Evolutionary conservation across 2,797 vertebrate species (phyloP).

Genomic region (Urocyon cinereoargenteus): DNA sequence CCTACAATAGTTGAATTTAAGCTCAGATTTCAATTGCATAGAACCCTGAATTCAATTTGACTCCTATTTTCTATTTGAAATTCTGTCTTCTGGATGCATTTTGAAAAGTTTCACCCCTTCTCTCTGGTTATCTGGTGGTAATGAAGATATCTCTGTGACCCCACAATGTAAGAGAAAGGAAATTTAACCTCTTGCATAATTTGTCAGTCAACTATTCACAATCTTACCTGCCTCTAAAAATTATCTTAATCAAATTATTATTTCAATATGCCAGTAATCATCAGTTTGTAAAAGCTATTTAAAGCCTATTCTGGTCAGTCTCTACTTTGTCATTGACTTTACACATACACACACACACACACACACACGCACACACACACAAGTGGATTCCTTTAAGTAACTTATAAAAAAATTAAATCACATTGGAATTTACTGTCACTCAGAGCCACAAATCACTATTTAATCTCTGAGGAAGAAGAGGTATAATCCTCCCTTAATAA

Average conservation of each 20-base stretch:
- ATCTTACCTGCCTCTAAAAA: neutral
- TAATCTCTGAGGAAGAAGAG: constrained; percentile 26
- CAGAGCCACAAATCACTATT: constrained; percentile 57
- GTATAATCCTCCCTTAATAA: constrained; percentile 43
- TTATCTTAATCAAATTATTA: neutral
- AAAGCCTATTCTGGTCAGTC: neutral
- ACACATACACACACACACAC: neutral
- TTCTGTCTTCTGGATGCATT: neutral
- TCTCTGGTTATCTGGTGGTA: neutral
- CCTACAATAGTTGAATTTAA: neutral
- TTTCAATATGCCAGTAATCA: constrained; percentile 29
- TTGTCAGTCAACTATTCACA: neutral
- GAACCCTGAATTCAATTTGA: neutral
- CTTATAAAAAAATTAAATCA: constrained; percentile 48
- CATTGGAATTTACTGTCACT: constrained; percentile 56
- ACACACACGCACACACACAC: neutral
- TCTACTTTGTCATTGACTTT: neutral
- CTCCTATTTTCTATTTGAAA: neutral
- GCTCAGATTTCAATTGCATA: neutral
- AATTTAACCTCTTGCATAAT: neutral
- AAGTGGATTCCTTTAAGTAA: neutral
- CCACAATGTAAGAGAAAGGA: neutral
- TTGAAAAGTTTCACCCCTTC: neutral
- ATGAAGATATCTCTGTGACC: neutral
- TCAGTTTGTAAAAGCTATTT: constrained; percentile 19